Evolutionary conservation across 2,888 invertebrate species (phyloP).

Genomic region (Pterobdella sp.): DNA sequence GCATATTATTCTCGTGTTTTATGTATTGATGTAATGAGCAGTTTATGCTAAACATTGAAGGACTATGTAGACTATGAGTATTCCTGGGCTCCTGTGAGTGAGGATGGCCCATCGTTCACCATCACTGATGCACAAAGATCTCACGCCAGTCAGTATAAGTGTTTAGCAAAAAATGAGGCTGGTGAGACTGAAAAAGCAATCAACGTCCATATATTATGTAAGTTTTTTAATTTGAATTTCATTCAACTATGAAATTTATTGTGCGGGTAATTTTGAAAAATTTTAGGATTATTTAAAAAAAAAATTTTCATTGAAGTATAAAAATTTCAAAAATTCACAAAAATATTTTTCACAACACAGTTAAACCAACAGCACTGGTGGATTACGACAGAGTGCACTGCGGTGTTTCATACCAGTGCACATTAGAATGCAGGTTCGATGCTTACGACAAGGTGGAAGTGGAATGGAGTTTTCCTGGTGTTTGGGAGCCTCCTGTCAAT

Average conservation of each 20-base stretch:
- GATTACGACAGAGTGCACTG: not conserved
- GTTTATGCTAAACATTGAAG: no score
- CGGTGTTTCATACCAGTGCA: conserved; percentile 6
- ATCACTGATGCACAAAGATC: not conserved
- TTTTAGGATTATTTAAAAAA: not conserved
- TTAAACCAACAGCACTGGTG: not conserved
- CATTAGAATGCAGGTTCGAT: not conserved
- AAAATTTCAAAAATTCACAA: not conserved
- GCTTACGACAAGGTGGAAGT: not conserved
- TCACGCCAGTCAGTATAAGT: not conserved
- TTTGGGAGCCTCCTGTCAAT: not conserved
- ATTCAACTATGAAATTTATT: not conserved
- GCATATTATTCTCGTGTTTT: no score
- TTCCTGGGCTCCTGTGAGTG: not conserved
- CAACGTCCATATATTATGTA: not conserved
- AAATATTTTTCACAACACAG: not conserved
- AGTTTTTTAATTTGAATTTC: not conserved
- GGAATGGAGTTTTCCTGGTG: not conserved
- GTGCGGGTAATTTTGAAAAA: not conserved
- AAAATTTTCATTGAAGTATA: no score
- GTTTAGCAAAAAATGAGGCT: not conserved
- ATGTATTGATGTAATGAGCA: no score
- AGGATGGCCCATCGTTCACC: not conserved
- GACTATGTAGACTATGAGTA: not conserved
- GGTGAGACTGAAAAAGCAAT: not conserved